These are phyloP conservation scores for Chironomus riparius DNA, from an alignment of 2,888 invertebrate genomes.

Conservation along the genomic window DNA sequence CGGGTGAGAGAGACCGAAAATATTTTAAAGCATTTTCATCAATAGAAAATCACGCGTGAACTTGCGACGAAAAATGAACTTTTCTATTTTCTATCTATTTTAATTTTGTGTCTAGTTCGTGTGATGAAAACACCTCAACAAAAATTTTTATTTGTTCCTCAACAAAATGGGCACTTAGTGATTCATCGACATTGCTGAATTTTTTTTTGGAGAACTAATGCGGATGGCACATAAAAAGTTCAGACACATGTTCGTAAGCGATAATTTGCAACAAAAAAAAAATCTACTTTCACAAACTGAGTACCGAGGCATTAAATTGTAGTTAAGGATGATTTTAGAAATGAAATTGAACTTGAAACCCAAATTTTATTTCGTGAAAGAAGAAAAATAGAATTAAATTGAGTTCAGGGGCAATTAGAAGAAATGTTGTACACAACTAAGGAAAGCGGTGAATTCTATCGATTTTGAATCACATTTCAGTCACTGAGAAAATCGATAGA, in stretches of 20 bases:
- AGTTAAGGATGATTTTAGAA: not conserved
- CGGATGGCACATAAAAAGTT: too few species aligned
- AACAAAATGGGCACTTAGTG: too few species aligned
- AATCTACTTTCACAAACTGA: too few species aligned
- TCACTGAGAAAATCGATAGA: not conserved
- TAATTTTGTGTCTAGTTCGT: not conserved
- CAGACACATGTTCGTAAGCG: not conserved
- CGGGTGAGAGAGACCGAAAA: not conserved
- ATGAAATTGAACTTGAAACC: constrained; percentile 5
- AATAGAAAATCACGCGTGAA: not conserved
- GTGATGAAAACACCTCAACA: too few species aligned
- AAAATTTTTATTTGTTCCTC: too few species aligned
- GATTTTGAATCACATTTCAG: not conserved
- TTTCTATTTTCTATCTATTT: not conserved
- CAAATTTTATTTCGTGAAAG: not conserved
- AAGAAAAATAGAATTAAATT: not conserved
- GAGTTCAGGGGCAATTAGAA: constrained; percentile 3
- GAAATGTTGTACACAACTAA: not conserved
- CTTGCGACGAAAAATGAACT: not conserved
- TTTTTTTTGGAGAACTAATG: too few species aligned
- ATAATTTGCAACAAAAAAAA: not conserved
- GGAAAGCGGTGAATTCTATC: not conserved
- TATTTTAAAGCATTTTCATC: not conserved
- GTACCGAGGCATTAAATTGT: too few species aligned
- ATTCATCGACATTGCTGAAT: too few species aligned